Evolutionary conservation across 2,888 invertebrate genomes (phyloP).

Genomic region (Criorhina ranunculi): DNA sequence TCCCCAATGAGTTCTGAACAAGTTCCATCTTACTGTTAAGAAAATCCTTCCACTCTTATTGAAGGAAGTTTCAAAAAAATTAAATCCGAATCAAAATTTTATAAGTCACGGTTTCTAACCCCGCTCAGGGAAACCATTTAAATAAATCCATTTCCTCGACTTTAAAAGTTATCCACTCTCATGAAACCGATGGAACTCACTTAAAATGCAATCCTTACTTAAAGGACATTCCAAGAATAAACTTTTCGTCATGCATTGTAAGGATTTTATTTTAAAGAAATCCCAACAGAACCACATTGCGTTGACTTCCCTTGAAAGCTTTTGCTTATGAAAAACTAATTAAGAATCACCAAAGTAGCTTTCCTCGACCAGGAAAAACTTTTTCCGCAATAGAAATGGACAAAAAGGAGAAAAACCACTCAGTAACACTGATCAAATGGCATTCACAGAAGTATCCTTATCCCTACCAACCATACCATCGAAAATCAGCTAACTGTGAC

Average conservation of each 20-base stretch:
- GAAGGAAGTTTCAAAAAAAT: background rate
- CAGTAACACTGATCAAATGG: slow-evolving; percentile 44
- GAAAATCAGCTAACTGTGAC: slow-evolving; percentile 57
- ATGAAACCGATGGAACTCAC: background rate
- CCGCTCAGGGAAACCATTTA: background rate
- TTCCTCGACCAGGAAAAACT: slow-evolving; percentile 35
- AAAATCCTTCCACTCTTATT: background rate
- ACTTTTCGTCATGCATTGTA: slow-evolving; percentile 66
- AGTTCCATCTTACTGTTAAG: background rate
- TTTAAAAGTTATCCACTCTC: slow-evolving; percentile 1
- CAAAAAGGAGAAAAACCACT: slow-evolving; percentile 23
- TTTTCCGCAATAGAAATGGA: slow-evolving; percentile 20
- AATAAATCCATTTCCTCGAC: background rate
- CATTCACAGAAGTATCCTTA: slow-evolving; percentile 15
- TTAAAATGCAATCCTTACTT: slow-evolving; percentile 55
- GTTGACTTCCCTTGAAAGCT: slow-evolving; percentile 21
- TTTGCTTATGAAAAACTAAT: slow-evolving; percentile 60
- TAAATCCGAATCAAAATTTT: background rate
- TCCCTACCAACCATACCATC: slow-evolving; percentile 17
- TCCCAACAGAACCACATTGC: slow-evolving; percentile 35
- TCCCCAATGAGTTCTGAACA: too few relatives aligned
- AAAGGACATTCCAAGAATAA: slow-evolving; percentile 26
- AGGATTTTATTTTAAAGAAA: slow-evolving; percentile 39
- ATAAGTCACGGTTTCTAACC: background rate
- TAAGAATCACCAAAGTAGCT: slow-evolving; percentile 63